Conservation (phyloP, 2,797 vertebrate species). For the Hippoglossus hippoglossus region DNA sequence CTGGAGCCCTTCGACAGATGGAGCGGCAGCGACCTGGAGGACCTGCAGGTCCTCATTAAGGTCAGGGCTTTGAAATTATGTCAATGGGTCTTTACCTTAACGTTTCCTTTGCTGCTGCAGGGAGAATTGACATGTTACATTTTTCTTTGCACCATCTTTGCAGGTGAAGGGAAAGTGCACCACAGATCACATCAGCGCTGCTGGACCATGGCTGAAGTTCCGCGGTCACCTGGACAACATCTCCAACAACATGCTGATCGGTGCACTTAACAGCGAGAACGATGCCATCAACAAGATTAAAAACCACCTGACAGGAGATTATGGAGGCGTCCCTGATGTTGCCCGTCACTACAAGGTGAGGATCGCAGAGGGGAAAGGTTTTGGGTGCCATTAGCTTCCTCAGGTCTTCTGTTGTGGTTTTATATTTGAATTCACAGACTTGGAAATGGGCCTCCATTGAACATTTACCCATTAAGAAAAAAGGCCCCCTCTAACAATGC, state of each 20-base stretch:
- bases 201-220: constrained; percentile 97
- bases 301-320: constrained; percentile 90
- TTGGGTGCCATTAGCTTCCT: too few species aligned
- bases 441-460: too few species aligned
- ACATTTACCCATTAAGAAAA: too few species aligned
- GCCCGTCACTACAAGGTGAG: constrained; percentile 95
- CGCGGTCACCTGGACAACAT: constrained; percentile 98
- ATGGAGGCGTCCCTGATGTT: constrained; percentile 92
- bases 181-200: constrained; percentile 97
- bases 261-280: constrained; percentile 93
- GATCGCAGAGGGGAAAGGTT: not conserved
- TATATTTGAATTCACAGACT: too few species aligned
- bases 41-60: constrained; percentile 94
- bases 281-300: constrained; percentile 92
- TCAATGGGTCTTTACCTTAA: not conserved
- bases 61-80: constrained; percentile 65
- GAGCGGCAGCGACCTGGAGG: constrained; percentile 89
- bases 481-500: too few species aligned
- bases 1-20: constrained; percentile 94
- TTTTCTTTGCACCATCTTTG: constrained; percentile 59
- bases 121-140: not conserved
- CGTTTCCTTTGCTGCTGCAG: not conserved
- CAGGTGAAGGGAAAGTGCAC: constrained; percentile 98
- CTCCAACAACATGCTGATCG: constrained; percentile 97
- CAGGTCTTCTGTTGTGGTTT: not conserved